A percentile compares a stretch with the other conserved stretches of the same genome.
These are phyloP conservation scores for Andrena fulva DNA, from an alignment of 2,888 invertebrate species.

Conservation along the genomic window DNA sequence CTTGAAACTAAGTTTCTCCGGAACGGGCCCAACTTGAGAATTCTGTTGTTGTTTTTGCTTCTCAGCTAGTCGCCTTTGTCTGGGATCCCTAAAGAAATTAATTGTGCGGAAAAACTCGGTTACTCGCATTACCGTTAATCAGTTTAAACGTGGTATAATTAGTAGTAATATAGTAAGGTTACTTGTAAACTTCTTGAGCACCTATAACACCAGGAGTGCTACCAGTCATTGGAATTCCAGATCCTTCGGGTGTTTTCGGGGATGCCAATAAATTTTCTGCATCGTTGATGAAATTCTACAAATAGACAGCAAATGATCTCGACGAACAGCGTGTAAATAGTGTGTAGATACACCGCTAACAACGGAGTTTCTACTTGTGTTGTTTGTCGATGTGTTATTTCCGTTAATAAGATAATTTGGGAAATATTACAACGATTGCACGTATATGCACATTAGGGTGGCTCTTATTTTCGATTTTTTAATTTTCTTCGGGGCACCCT, in stretches of 20 bases:
- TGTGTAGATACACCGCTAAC: too few relatives aligned
- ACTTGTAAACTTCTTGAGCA: slow-evolving; percentile 98
- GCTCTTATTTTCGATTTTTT: too few relatives aligned
- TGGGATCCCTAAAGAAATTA: slow-evolving; percentile 90
- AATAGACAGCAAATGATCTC: neutral
- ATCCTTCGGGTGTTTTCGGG: slow-evolving; percentile 89
- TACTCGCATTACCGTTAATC: neutral
- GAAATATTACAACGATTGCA: neutral
- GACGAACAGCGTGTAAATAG: neutral
- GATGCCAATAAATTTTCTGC: slow-evolving; percentile 92
- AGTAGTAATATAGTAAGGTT: slow-evolving; percentile 60
- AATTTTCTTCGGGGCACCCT: too few relatives aligned
- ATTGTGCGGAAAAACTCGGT: neutral
- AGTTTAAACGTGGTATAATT: neutral
- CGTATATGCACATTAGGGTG: too few relatives aligned
- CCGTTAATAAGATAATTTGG: neutral
- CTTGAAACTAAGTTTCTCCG: slow-evolving; percentile 97
- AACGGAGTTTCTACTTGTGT: too few relatives aligned
- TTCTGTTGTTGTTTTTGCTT: slow-evolving; percentile 88
- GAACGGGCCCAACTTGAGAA: slow-evolving; percentile 89
- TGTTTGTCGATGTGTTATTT: neutral
- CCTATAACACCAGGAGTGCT: slow-evolving; percentile 98
- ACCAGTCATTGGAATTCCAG: slow-evolving; percentile 85
- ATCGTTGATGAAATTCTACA: slow-evolving; percentile 91
- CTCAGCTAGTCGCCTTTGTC: slow-evolving; percentile 94